Conservation (phyloP, 2,113 vertebrate species). For the Xyliphius kryptos region DNA sequence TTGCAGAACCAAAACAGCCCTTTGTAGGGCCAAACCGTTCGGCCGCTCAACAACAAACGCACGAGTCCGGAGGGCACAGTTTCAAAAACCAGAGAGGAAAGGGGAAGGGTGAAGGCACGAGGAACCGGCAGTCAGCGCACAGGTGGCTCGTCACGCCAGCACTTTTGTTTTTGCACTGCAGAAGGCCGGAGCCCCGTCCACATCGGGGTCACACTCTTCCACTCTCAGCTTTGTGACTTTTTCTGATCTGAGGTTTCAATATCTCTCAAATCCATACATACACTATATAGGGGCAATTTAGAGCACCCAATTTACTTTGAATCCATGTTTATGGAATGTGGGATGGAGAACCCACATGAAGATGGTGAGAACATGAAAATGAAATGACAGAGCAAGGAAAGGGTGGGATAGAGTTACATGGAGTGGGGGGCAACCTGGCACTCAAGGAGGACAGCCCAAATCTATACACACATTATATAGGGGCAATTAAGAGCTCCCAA, state of each 20-base stretch:
- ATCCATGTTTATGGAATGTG: no score
- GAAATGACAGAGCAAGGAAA: no score
- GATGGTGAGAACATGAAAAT: no score
- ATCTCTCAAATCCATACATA: no score
- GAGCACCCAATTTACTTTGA: no score
- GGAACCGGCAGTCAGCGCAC: background rate
- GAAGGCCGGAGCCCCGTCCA: conserved; percentile 7
- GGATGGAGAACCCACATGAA: no score
- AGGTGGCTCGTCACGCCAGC: conserved; percentile 11
- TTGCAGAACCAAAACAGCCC: conserved; percentile 36
- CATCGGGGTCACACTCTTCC: conserved; percentile 25
- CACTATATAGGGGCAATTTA: no score
- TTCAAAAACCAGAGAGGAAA: conserved; percentile 21
- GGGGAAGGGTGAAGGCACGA: conserved; percentile 22
- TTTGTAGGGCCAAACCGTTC: conserved; percentile 5
- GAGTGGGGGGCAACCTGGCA: no score
- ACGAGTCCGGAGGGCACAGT: conserved; percentile 30
- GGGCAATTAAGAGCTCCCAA: no score
- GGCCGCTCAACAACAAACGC: conserved; percentile 26
- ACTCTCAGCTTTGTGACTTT: conserved; percentile 1
- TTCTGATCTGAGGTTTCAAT: conserved; percentile 7
- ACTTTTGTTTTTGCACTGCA: conserved; percentile 28
- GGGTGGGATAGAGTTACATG: no score
- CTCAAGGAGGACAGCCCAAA: no score
- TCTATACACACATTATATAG: no score